Evolutionary conservation across 2,797 vertebrate genomes (phyloP), one percentile per base, ranked within the genome.

Genomic region (Prionace glauca): DNA sequence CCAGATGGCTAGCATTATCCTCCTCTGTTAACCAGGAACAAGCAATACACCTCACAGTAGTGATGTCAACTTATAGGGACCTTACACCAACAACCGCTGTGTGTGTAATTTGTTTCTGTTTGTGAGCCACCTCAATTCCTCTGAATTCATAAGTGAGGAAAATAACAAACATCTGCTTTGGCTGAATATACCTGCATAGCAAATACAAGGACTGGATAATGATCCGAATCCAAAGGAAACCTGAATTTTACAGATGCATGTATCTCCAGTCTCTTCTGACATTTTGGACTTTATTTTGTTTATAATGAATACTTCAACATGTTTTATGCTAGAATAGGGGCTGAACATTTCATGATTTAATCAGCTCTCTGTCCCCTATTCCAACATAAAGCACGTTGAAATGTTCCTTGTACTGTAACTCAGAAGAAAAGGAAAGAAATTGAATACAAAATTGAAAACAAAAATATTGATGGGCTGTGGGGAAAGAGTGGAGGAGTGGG

Each of bases 161-260:
- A 77, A n/a, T 50, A 95, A 56, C 93, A 95, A 32, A 95, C 71
- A 74, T 77, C 3, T 32, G 69, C 36, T 94, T 94, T 77, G 50
- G 50, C 41, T 95, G 1, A 77, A 29, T 77, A 20, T 74, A 95
- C 16, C 69, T 77, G 71, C 93, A 74, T 29, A 32, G 71, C 3
- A 95, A 95, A 95, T 77, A 74, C 69, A 91, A 91, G 56, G 93
- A 60, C 93, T n/a, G 45, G 41, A 60, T 77, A 95, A 95, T 95
- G 93, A 95, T 95, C 67, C 65, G 45, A 29, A 94, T 94, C 29
- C 24, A 56, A 32, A 92, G 4, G 93, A 65, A 74, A n/a, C 77
- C 93, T 74, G 45, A 60, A 2, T 74, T 95, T 95, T 94, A 24
- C 29, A 18, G 36, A 56, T 72, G 29, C 74, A 74, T 74, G 65